Percentiles rank a stretch among this genome's conserved stretches.
Evolutionary conservation across 2,888 invertebrate species (phyloP).

Genomic region (Tipula unca): DNA sequence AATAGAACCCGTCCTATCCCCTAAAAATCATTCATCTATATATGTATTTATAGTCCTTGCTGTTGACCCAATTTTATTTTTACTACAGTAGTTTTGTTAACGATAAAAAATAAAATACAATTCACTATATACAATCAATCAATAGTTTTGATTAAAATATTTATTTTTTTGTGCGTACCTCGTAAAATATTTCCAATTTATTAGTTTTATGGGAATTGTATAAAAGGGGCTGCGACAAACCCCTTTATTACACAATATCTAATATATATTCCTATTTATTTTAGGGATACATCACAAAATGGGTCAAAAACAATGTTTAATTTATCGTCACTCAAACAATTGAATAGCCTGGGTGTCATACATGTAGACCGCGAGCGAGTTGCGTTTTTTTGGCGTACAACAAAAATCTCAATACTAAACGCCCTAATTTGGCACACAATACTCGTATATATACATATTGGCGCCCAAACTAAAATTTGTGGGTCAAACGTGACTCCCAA

Average conservation of each 20-base stretch:
- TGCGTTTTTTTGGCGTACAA: too few relatives aligned
- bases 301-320: background rate
- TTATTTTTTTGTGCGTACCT: background rate
- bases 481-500: background rate
- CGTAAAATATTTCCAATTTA: background rate
- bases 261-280: background rate
- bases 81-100: background rate
- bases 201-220: background rate
- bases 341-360: too few relatives aligned
- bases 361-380: background rate
- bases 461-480: background rate
- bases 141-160: background rate
- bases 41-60: background rate
- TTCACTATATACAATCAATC: background rate
- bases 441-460: too few relatives aligned
- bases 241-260: background rate
- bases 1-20: background rate
- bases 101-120: background rate
- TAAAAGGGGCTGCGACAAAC: background rate
- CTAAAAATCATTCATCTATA: background rate
- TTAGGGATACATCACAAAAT: background rate
- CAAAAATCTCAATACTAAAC: background rate
- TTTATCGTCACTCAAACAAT: too few relatives aligned
- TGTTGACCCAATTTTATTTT: background rate
- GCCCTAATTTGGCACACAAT: too few relatives aligned